Evolutionary conservation across 2,113 vertebrate species (phyloP), one percentile per base, ranked within the genome.

Genomic region (Sminthopsis crassicaudata): DNA sequence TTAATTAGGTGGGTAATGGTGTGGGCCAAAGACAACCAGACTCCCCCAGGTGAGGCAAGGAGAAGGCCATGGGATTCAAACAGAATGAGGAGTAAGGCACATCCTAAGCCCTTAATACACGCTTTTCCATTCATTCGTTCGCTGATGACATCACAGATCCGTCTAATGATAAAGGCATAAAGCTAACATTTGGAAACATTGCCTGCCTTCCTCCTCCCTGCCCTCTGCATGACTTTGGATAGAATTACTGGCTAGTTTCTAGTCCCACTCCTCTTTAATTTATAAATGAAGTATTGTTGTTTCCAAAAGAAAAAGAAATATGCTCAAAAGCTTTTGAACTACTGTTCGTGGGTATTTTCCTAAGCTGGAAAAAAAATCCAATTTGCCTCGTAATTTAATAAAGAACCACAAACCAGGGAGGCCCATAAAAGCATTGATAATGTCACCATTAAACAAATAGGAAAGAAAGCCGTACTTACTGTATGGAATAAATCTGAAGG

Each of bases 371-470:
- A 96, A 91, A 54, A 57, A 30, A 12, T 91, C 46, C 54, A 91
- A 51, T 91, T 94, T 91, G 91, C 91, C 23, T 90, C 52, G 7
- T 52, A 90, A 52, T 50, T 91, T 90, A 92, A 95, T 27, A 42
- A 67, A 95, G 94, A 88, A 90, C 46, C 92, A 51, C 46, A 95
- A 93, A 94, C 42, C 90, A 67, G 30, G 36, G 30, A 67, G 60
- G 36, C 60, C 5, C 55, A 92, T 0, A 91, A 94, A 97, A 96
- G n/a, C 84, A 60, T 46, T 95, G 84, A 90, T 53, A 53, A 96
- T 95, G 5, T 92, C n/a, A 8, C 19, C 67, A 2, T 94, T 54
- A 94, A 54, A 88, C 54, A n/a, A 93, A 95, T 8, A 94, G n/a
- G 57, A 67, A 94, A 46, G 57, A 55, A 89, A 92, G 76, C 51